A percentile compares a stretch with the other conserved stretches of the same genome.
These are phyloP conservation scores for Odontomachus brunneus DNA, from an alignment of 1,140 invertebrate genomes.

Conservation along the genomic window DNA sequence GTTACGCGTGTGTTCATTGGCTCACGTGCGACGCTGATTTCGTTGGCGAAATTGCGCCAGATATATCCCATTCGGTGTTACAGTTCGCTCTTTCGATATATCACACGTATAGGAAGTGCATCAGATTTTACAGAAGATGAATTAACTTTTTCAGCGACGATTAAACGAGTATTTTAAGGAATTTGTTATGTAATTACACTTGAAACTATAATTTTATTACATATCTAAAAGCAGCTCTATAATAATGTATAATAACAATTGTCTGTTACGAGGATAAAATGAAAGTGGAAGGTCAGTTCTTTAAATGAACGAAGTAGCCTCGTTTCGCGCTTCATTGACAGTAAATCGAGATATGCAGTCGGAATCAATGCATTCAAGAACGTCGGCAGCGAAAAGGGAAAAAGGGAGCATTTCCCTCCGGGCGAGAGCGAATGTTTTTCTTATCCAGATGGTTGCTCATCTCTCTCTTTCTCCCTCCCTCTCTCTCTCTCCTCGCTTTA, in stretches of 20 bases:
- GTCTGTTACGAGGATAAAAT: neutral
- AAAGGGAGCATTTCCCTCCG: slow-evolving; percentile 6
- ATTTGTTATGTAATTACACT: neutral
- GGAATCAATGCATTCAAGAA: slow-evolving; percentile 48
- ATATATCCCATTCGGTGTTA: slow-evolving; percentile 1
- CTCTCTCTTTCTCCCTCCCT: neutral
- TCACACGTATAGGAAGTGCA: neutral
- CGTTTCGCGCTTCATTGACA: slow-evolving; percentile 34
- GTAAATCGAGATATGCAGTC: slow-evolving; percentile 35
- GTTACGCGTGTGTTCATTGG: slow-evolving; percentile 23
- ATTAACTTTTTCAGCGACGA: neutral
- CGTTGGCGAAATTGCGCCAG: slow-evolving; percentile 1
- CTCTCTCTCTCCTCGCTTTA: slow-evolving; percentile 17
- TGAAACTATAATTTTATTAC: neutral
- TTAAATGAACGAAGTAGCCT: neutral
- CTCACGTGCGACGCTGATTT: neutral
- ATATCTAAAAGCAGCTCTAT: neutral
- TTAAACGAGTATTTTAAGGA: neutral
- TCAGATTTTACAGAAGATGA: neutral
- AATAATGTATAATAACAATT: slow-evolving; percentile 8
- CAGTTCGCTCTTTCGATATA: neutral
- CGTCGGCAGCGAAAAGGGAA: slow-evolving; percentile 11
- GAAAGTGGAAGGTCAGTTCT: neutral
- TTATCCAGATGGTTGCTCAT: slow-evolving; percentile 30
- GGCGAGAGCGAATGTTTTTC: slow-evolving; percentile 24